Evolutionary conservation across 2,797 vertebrate species (phyloP).

Genomic region (Muraenolepis orangiensis): DNA sequence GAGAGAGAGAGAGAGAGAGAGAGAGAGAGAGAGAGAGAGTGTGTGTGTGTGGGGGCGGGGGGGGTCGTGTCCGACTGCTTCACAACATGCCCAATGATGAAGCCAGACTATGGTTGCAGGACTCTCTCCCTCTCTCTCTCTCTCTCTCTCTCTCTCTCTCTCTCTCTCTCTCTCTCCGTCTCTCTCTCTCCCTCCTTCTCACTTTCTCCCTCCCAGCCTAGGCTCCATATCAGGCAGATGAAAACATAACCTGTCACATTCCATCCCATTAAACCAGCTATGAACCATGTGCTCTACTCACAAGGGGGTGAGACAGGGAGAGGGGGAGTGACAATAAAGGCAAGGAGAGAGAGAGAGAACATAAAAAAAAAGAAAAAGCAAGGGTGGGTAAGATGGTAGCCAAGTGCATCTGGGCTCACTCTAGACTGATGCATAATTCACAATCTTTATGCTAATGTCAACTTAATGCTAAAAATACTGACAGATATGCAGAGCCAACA

Average conservation of each 20-base stretch:
- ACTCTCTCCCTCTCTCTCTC: slow-evolving; percentile 24
- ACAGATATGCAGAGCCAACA: slow-evolving; percentile 57
- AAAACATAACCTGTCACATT: slow-evolving; percentile 81
- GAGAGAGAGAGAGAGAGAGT: slow-evolving; percentile 23
- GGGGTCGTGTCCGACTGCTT: slow-evolving; percentile 58
- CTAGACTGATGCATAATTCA: slow-evolving; percentile 81
- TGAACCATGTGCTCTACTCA: slow-evolving; percentile 72
- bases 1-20: slow-evolving; percentile 24
- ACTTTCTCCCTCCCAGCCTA: slow-evolving; percentile 49
- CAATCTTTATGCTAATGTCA: slow-evolving; percentile 78
- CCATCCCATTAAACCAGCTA: slow-evolving; percentile 81
- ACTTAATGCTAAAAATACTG: slow-evolving; percentile 69
- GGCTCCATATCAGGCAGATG: slow-evolving; percentile 72
- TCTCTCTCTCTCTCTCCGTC: slow-evolving; percentile 24
- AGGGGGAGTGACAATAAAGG: slow-evolving; percentile 9
- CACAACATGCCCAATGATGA: slow-evolving; percentile 66
- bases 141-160: slow-evolving; percentile 26
- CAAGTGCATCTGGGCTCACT: slow-evolving; percentile 71
- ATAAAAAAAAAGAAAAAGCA: not conserved
- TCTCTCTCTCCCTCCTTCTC: slow-evolving; percentile 29
- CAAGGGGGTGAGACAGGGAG: slow-evolving; percentile 54
- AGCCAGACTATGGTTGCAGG: slow-evolving; percentile 54
- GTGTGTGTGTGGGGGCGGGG: slow-evolving; percentile 1
- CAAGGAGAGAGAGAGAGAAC: not conserved
- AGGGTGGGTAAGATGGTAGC: slow-evolving; percentile 9